Base-by-base conservation (phyloP, 1,140 invertebrate species). In the Hycleus cichorii region DNA sequence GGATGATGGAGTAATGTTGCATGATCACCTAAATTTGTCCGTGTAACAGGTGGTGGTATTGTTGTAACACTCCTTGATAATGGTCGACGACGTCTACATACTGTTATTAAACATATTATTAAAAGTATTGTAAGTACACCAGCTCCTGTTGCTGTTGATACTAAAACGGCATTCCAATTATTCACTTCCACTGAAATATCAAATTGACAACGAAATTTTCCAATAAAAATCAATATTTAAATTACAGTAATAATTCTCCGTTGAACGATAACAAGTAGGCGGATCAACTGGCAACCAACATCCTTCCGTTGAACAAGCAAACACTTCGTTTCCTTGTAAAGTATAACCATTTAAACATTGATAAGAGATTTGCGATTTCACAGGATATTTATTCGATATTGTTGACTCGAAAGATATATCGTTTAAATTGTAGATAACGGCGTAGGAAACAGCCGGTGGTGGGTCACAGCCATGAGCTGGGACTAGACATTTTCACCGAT, bases 281-380 rank as follows among this genome's bases (percentile, higher is more conserved):
- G 65, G 63, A n/a, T 64, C 60, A 11, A n/a, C 24, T 6, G 78
- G 77, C 27, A 66, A 61, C 78, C 78, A 80, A 58, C 77, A 78
- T 3, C 77, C 77, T 27, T 69, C 69, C 24, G 60, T 43, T 9
- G 69, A 64, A 63, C 78, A 80, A 10, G 69, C 71, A 38, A 77
- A 54, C 4, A 75, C 58, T 6, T 69, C 54, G 40, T 73, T 66
- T 6, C 77, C 77, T 11, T 70, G 57, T 27, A 78, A 59, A n/a
- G 67, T 65, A 63, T 74, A 77, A 4, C 75, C 77, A 3, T 72
- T 64, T 5, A 67, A 55, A 62, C 78, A 79, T 11, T 66, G 59
- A 57, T 78, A 79, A 10, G 68, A 68, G 12, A 78, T 66, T 59
- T 75, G 69, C 1, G 72, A 66, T 38, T 73, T 70, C n/a, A 74